phyloP scores from a whole-genome alignment of 2,888 invertebrate species.

The Vannuccia rotundouncinata region DNA sequence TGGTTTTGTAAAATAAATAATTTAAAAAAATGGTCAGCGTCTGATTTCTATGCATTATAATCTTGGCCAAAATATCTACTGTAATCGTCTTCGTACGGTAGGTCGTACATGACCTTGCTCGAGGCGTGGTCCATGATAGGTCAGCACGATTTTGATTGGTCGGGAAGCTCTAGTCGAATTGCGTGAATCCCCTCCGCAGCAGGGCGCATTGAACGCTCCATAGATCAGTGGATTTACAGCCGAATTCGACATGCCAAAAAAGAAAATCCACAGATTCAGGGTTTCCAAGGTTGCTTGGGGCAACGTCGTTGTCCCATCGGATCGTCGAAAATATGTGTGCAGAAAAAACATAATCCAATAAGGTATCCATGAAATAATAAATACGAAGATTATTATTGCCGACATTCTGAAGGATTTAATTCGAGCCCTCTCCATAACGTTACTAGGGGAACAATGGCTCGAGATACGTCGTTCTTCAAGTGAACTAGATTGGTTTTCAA shows the following conservation, averaged over 20 bases:
- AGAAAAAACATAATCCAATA: slow-evolving; percentile 74
- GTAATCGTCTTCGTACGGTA: no score
- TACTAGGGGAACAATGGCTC: slow-evolving; percentile 44
- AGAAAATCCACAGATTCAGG: slow-evolving; percentile 68
- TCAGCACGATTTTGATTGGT: slow-evolving; percentile 9
- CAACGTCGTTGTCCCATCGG: slow-evolving; percentile 6
- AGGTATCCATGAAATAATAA: slow-evolving; percentile 77
- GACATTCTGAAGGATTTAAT: slow-evolving; percentile 63
- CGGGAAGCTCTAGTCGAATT: not conserved
- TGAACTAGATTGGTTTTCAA: not conserved
- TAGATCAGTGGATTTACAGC: slow-evolving; percentile 77
- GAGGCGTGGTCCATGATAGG: not conserved
- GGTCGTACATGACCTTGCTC: not conserved
- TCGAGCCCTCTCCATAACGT: slow-evolving; percentile 53
- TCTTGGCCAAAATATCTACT: no score
- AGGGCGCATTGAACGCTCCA: slow-evolving; percentile 64
- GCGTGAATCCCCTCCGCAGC: not conserved
- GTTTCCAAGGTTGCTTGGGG: slow-evolving; percentile 61
- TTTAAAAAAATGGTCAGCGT: no score
- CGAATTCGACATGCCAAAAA: slow-evolving; percentile 79
- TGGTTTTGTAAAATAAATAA: no score
- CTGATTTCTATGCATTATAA: no score
- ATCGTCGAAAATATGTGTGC: not conserved
- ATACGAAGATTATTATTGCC: slow-evolving; percentile 72
- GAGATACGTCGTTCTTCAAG: no score